Conservation (phyloP, 2,888 invertebrate species). For the Silvanus unidentatus region DNA sequence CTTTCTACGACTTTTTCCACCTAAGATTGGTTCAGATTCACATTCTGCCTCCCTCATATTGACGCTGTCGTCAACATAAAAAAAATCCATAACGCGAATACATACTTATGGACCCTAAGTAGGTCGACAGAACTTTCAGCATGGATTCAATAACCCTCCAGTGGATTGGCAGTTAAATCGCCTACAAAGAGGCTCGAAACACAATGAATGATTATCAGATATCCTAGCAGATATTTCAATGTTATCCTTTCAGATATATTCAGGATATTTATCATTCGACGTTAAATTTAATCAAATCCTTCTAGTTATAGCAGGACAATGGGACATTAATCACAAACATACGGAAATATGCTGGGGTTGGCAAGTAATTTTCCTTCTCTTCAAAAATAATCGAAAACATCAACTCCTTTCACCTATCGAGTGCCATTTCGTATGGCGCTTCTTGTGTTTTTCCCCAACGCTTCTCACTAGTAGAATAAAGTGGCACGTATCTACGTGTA, state of each 20-base stretch:
- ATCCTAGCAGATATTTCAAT: slow-evolving; percentile 1
- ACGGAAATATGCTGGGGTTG: no score
- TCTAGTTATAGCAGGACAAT: not conserved
- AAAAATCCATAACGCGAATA: not conserved
- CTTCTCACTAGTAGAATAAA: no score
- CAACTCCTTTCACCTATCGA: no score
- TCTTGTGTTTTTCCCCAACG: no score
- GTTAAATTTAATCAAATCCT: slow-evolving; percentile 1
- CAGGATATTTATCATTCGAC: not conserved
- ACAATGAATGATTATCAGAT: slow-evolving; percentile 3
- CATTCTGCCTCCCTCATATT: not conserved
- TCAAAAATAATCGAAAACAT: no score
- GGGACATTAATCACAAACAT: not conserved
- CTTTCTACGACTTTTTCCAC: no score
- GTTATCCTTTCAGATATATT: slow-evolving; percentile 1
- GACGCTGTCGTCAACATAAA: not conserved
- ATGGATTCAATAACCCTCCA: not conserved
- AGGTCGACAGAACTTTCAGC: slow-evolving; percentile 1
- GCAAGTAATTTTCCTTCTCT: no score
- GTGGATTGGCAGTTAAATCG: slow-evolving; percentile 3
- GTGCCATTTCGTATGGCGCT: no score
- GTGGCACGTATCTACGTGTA: no score
- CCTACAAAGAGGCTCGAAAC: not conserved
- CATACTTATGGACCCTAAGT: not conserved
- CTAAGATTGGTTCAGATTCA: not conserved